These are phyloP conservation scores for Euleptes europaea DNA, from an alignment of 2,113 vertebrate genomes.

Conservation along the genomic window DNA sequence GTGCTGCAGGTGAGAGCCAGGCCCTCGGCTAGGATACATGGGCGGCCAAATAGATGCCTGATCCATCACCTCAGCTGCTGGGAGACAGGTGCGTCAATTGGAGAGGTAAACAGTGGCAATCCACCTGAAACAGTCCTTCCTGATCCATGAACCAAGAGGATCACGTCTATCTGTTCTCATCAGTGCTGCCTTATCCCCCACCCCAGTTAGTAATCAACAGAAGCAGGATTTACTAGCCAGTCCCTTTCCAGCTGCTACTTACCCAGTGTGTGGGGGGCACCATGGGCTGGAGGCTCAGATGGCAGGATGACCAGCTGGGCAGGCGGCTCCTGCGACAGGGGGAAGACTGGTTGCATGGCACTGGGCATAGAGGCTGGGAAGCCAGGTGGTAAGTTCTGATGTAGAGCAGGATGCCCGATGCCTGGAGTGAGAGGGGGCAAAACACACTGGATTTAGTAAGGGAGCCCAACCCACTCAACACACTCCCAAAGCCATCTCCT, in stretches of 20 bases:
- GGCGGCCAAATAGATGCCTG: slow-evolving; percentile 95
- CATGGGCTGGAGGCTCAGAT: slow-evolving; percentile 85
- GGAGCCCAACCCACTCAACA: accelerated
- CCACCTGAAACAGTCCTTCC: neutral
- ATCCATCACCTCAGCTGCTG: slow-evolving; percentile 92
- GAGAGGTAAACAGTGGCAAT: neutral
- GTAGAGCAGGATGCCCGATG: slow-evolving; percentile 90
- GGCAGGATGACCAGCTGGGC: slow-evolving; percentile 92
- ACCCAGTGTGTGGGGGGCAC: slow-evolving; percentile 88
- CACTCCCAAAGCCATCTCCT: neutral
- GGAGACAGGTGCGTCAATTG: accelerated
- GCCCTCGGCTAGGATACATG: slow-evolving; percentile 88
- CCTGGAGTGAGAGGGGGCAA: slow-evolving; percentile 69
- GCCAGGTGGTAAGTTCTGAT: slow-evolving; percentile 93
- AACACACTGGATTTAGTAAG: neutral
- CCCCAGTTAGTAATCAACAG: neutral
- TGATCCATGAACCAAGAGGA: neutral
- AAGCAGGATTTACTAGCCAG: neutral
- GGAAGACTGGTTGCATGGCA: slow-evolving; percentile 91
- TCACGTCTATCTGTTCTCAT: neutral
- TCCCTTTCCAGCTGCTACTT: slow-evolving; percentile 43
- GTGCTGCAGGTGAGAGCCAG: slow-evolving; percentile 92
- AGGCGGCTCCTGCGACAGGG: slow-evolving; percentile 89
- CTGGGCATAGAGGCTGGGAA: slow-evolving; percentile 91
- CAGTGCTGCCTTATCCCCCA: neutral